A percentile compares a stretch with the other conserved stretches of the same genome.
phyloP scores from a whole-genome alignment of 2,113 vertebrate genomes.

The Anoura caudifer region DNA sequence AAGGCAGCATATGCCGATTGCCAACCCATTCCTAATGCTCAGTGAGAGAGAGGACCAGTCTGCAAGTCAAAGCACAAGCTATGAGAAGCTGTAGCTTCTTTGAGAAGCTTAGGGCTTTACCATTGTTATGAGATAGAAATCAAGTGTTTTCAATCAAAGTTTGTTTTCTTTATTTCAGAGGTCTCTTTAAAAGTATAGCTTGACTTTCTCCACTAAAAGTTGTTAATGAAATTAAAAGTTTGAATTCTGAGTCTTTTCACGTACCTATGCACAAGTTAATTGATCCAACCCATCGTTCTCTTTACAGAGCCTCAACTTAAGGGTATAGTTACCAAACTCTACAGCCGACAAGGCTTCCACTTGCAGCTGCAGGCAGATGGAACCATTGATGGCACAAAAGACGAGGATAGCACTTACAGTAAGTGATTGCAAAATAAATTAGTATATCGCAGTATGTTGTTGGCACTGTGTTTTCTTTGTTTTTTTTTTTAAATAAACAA shows the following conservation, averaged over 20 bases:
- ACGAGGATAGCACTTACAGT: constrained; percentile 98
- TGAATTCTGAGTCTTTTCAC: not conserved
- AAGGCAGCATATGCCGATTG: constrained; percentile 57
- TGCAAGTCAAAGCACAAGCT: constrained; percentile 17
- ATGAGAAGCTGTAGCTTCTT: constrained; percentile 31
- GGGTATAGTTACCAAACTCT: constrained; percentile 99
- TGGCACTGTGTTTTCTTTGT: constrained; percentile 12
- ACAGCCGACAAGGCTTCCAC: constrained; percentile 99
- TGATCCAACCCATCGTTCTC: constrained; percentile 75
- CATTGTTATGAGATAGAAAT: not conserved
- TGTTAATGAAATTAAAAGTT: not conserved
- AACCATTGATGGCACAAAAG: constrained; percentile 98
- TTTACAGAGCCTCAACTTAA: constrained; percentile 98
- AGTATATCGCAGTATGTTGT: constrained; percentile 34
- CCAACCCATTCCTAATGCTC: constrained; percentile 72
- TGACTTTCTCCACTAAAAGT: not conserved
- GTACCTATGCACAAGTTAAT: not conserved
- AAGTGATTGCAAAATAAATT: constrained; percentile 80
- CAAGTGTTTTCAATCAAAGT: constrained; percentile 52
- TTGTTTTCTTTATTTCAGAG: constrained; percentile 39
- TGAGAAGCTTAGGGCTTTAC: constrained; percentile 39
- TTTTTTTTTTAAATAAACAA: not conserved
- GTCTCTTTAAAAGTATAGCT: not conserved
- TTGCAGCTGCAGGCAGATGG: constrained; percentile 99
- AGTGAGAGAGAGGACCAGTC: constrained; percentile 56